A percentile compares a stretch with the other conserved stretches of the same genome.
Conservation (phyloP, 2,113 vertebrate genomes). For the Nyctereutes procyonoides region DNA sequence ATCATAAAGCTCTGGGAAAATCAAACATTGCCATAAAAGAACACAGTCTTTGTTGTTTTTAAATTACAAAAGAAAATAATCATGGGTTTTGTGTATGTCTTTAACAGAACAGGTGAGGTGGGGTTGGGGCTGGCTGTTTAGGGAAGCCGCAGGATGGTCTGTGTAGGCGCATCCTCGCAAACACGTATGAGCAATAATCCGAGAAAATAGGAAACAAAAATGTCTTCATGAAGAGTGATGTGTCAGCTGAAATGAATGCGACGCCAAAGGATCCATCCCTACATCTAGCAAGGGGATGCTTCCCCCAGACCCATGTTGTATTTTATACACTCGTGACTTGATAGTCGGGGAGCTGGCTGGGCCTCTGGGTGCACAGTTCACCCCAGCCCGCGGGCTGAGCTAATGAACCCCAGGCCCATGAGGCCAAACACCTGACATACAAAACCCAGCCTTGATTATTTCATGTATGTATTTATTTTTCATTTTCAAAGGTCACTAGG, state of each 20-base stretch:
- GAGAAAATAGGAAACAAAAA: background rate
- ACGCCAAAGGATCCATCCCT: no score
- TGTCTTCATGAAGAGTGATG: background rate
- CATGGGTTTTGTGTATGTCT: background rate
- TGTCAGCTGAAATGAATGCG: background rate
- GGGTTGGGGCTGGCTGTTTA: background rate
- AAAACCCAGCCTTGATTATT: background rate
- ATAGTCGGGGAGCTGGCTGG: background rate
- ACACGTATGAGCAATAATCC: background rate
- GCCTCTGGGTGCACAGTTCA: background rate
- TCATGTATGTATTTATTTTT: background rate
- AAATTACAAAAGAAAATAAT: background rate
- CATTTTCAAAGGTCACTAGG: background rate
- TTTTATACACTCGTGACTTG: background rate
- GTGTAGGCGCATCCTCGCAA: background rate
- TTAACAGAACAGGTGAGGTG: background rate
- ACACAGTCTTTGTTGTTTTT: background rate
- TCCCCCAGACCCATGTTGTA: background rate
- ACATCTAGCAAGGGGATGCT: rapidly evolving
- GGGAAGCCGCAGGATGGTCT: background rate
- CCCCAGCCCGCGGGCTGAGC: background rate
- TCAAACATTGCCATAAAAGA: background rate
- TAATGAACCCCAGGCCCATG: conserved; percentile 28
- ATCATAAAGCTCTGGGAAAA: background rate
- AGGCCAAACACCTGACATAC: background rate